These are phyloP conservation scores for Isichthys henryi DNA, from an alignment of 2,113 vertebrate species.

Conservation along the genomic window DNA sequence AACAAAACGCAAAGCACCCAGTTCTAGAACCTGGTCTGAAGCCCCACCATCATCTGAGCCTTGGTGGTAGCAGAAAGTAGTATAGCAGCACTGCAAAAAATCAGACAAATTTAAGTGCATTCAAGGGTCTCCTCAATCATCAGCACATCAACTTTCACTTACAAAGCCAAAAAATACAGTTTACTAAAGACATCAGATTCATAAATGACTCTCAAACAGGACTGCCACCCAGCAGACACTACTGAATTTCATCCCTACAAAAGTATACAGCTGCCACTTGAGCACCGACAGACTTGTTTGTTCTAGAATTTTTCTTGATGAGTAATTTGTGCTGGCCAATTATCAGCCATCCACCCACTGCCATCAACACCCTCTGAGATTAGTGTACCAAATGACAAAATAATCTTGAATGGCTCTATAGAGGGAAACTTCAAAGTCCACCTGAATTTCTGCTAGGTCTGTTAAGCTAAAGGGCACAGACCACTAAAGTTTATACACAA, in stretches of 20 bases:
- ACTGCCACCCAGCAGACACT: neutral
- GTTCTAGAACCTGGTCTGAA: neutral
- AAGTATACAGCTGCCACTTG: neutral
- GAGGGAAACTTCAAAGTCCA: neutral
- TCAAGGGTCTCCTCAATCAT: neutral
- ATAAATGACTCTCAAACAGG: neutral
- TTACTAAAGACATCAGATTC: neutral
- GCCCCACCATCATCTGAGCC: neutral
- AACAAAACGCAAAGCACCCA: neutral
- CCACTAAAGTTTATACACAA: neutral
- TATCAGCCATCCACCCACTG: constrained; percentile 1
- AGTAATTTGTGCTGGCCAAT: neutral
- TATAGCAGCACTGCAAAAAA: neutral
- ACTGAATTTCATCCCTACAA: neutral
- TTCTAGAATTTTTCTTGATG: neutral
- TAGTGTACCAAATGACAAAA: neutral
- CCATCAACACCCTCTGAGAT: neutral
- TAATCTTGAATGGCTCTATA: neutral
- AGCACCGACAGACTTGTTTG: neutral
- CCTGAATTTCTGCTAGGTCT: neutral
- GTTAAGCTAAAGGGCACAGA: neutral
- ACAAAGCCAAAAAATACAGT: neutral
- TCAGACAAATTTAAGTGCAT: neutral
- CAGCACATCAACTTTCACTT: neutral
- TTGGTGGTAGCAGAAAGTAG: neutral